Conservation (phyloP, 2,113 vertebrate species). For the Panthera tigris region DNA sequence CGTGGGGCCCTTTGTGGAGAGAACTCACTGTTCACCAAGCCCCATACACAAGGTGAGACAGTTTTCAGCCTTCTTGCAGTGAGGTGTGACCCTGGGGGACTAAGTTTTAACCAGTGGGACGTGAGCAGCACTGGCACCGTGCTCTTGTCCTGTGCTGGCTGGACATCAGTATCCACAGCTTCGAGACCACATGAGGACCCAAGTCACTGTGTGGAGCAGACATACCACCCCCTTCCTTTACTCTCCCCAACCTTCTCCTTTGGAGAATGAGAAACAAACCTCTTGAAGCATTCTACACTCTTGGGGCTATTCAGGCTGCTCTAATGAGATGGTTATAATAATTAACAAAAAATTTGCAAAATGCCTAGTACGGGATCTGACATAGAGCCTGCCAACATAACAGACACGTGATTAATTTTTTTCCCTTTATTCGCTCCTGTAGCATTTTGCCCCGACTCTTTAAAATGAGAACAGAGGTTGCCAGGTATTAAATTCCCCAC, state of each 20-base stretch:
- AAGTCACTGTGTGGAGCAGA: neutral
- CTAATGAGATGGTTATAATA: neutral
- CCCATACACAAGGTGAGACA: neutral
- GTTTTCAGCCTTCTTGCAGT: neutral
- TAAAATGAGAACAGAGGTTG: neutral
- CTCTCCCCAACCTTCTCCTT: no score
- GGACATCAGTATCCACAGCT: neutral
- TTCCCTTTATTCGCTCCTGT: neutral
- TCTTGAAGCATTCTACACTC: neutral
- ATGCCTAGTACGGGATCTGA: neutral
- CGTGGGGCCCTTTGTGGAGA: neutral
- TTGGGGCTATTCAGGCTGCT: neutral
- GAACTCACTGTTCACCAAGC: neutral
- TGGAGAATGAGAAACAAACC: neutral
- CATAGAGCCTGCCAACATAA: neutral
- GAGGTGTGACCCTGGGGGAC: neutral
- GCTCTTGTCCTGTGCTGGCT: neutral
- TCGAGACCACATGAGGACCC: fast-evolving
- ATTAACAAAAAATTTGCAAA: neutral
- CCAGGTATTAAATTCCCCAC: neutral
- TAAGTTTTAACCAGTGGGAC: fast-evolving
- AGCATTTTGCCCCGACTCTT: neutral
- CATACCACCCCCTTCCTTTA: neutral
- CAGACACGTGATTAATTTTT: neutral
- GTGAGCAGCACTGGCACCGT: fast-evolving